Evolutionary conservation across 2,888 invertebrate species (phyloP).

Genomic region (Cotesia congregata): DNA sequence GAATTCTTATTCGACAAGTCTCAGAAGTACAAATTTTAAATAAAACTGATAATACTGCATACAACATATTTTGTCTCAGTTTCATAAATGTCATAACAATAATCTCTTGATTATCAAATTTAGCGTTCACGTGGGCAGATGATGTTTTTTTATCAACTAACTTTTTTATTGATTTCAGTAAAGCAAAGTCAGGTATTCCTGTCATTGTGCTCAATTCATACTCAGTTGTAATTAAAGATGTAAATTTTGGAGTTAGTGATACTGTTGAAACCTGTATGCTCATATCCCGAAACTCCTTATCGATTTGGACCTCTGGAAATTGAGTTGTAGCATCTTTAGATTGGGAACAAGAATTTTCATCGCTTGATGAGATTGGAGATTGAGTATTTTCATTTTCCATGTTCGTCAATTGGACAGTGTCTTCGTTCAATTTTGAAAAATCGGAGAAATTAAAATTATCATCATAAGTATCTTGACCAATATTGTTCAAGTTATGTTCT

Average conservation of each 20-base stretch:
- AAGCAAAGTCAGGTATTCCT: background rate
- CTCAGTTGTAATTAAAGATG: conserved; percentile 10
- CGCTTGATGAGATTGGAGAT: background rate
- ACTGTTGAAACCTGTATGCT: conserved; percentile 6
- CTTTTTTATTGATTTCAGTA: conserved; percentile 2
- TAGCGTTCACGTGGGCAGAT: background rate
- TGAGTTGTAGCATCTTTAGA: conserved; percentile 9
- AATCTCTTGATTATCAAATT: conserved; percentile 24
- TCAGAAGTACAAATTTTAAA: conserved; percentile 10
- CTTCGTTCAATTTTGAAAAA: background rate
- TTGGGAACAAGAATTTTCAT: background rate
- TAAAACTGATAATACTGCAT: conserved; percentile 25
- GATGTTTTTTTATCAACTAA: conserved; percentile 15
- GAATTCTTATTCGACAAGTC: conserved; percentile 29
- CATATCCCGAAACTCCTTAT: background rate
- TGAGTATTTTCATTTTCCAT: background rate
- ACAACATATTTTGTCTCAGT: conserved; percentile 40
- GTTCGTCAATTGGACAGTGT: background rate
- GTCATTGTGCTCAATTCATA: conserved; percentile 17
- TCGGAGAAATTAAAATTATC: background rate
- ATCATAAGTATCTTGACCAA: background rate
- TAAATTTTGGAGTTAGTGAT: conserved; percentile 10
- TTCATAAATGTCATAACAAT: conserved; percentile 38
- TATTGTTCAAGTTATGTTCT: background rate
- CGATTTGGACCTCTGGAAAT: background rate